Base-by-base conservation (phyloP, 1,140 invertebrate species). In the Drosophila erecta region DNA sequence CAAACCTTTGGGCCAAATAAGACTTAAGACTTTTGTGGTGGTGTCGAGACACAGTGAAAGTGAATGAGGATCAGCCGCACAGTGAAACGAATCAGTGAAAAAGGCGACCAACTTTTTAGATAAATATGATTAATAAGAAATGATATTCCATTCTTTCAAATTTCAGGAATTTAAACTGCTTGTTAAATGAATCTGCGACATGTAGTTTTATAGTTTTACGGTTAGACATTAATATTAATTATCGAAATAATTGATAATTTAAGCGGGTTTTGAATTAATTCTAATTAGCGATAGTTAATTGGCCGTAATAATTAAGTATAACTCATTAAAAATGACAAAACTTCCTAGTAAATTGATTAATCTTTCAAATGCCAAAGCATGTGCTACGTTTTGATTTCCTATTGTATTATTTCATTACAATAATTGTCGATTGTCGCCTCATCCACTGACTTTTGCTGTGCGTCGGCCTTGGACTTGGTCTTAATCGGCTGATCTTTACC, bases 1-100 rank as follows among this genome's bases (percentile, higher is more conserved):
- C 85, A 89, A 89, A 89, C 85, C 85, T 89, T 89, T 89, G 44
- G 61, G 59, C 59, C 79, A 71, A 44, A 72, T 35, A 33, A 51
- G 59, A 74, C 46, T 51, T 74, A 15, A 58, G 55, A 61, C 47
- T 67, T 59, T 64, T 40, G 40, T 35, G 44, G 41, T 73, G 67
- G 43, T 73, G 20, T 57, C 69, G 43, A 65, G 81, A 69, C 64
- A 64, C 80, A 76, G 61, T 67, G 44, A 53, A 69, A 69, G 27
- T 77, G 54, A 69, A 33, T 44, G 55, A 43, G 44, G 43, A 71
- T 67, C 49, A 43, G 56, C 73, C 56, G 64, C 76, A 84, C 80
- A 80, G 65, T 89, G 66, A 72, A 43, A 44, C 33, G 57, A 83
- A 67, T 50, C 47, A 30, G 51, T 3, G 46, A 72, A 71, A 22